Base-by-base conservation (phyloP, 2,113 vertebrate species). In the Myocastor coypus region DNA sequence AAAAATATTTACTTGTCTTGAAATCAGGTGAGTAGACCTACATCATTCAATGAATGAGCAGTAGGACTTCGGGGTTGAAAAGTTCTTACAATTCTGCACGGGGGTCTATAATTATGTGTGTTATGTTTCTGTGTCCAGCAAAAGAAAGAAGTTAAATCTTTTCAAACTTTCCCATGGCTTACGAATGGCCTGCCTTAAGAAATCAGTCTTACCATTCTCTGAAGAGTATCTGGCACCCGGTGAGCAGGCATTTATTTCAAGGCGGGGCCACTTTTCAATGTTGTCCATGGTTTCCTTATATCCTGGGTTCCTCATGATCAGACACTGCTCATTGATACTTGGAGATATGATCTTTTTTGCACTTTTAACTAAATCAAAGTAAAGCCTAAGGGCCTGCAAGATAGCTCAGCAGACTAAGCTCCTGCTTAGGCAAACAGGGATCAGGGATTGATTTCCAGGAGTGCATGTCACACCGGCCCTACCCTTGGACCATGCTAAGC, bases 341-440 rank as follows among this genome's bases (percentile, higher is more conserved):
- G 0, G 34, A 75, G 69, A 52, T 3, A 68, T 28, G n/a, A 71
- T 13, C 1, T 87, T 90, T 90, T 63, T 55, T 42, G 40, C 5
- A 50, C 20, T 78, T 90, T 83, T 50, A 86, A 57, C 32, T 30
- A 86, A 92, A 77, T 50, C 32, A 84, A 84, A 92, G 78, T 64
- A 59, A 90, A 89, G 34, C 37, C n/a, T 14, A 55, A 55, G 55
- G 55, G 55, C 55, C 55, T 16, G 55, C 16, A 16, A 55, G 14
- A 55, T 3, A 55, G 14, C 55, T 55, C 55, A 55, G 55, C 16
- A 16, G 14, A 55, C 55, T 55, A 16, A 55, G 1, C 13, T 12
- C 55, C 55, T 55, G 55, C 13, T 55, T 11, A 14, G 55, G 14
- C 55, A 16, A 17, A 16, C 55, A 55, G 55, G 55, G 14, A 3